A percentile compares a stretch with the other conserved stretches of the same genome.
Evolutionary conservation across 2,113 vertebrate genomes (phyloP).

Genomic region (Melanotaenia duboulayi): DNA sequence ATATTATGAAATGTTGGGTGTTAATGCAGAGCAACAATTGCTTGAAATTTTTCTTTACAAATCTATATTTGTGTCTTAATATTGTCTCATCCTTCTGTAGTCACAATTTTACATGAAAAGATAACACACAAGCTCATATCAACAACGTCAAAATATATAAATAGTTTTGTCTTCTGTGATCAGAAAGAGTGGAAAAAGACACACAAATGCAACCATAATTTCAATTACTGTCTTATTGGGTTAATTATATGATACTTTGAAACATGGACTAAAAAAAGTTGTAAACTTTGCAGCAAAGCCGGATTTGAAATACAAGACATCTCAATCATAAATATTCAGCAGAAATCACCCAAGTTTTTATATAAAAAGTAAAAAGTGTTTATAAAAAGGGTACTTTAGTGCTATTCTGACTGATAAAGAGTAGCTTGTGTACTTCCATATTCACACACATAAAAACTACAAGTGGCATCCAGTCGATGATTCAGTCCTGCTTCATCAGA

Average conservation of each 20-base stretch:
- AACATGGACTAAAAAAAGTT: not conserved
- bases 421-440: slow-evolving; percentile 7
- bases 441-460: not conserved
- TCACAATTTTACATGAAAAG: not conserved
- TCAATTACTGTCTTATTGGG: not conserved
- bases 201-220: not conserved
- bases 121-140: not conserved
- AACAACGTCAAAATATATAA: not conserved
- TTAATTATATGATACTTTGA: not conserved
- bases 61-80: no score
- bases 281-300: not conserved
- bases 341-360: not conserved
- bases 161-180: no score
- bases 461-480: slow-evolving; percentile 6
- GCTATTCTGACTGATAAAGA: not conserved
- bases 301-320: not conserved
- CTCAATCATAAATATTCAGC: not conserved
- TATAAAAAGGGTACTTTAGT: not conserved
- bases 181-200: no score
- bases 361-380: no score
- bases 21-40: no score
- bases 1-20: not conserved
- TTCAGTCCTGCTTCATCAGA: not conserved
- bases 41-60: no score
- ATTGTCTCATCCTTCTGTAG: no score